A percentile compares a stretch with the other conserved stretches of the same genome.
These are phyloP conservation scores for Clitarchus hookeri DNA, from an alignment of 2,888 invertebrate species.

Conservation along the genomic window DNA sequence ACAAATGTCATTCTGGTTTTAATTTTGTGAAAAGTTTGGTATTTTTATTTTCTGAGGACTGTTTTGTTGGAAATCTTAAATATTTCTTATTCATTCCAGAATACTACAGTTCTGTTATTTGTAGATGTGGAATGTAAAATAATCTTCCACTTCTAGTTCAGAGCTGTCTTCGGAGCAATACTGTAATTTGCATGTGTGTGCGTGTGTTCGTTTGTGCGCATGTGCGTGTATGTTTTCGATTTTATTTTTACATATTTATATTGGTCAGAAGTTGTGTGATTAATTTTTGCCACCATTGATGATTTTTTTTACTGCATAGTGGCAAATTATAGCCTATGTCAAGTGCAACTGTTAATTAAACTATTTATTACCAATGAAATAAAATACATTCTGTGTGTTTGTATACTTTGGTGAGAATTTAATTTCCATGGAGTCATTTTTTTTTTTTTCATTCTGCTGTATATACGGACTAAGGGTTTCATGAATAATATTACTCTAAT, in stretches of 20 bases:
- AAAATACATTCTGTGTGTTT: neutral
- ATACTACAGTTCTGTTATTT: neutral
- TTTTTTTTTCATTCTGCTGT: too few species aligned
- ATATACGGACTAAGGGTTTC: too few species aligned
- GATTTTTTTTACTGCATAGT: neutral
- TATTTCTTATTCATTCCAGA: conserved; percentile 9
- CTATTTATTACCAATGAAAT: neutral
- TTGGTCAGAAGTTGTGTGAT: neutral
- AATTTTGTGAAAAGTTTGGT: neutral
- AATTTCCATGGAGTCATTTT: too few species aligned
- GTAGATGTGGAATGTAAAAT: neutral
- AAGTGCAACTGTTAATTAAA: neutral
- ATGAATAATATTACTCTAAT: too few species aligned
- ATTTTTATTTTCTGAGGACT: neutral
- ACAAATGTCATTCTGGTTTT: neutral
- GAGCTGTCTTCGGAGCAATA: neutral
- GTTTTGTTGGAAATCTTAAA: neutral
- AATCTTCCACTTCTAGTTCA: neutral
- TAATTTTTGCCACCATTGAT: neutral
- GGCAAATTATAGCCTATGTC: neutral
- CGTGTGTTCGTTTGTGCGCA: neutral
- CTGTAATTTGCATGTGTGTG: neutral
- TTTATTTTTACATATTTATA: neutral
- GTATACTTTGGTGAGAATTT: neutral
- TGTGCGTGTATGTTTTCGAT: neutral